These are phyloP conservation scores for Neotragus pygmaeus DNA, from an alignment of 2,113 vertebrate species.

Conservation along the genomic window DNA sequence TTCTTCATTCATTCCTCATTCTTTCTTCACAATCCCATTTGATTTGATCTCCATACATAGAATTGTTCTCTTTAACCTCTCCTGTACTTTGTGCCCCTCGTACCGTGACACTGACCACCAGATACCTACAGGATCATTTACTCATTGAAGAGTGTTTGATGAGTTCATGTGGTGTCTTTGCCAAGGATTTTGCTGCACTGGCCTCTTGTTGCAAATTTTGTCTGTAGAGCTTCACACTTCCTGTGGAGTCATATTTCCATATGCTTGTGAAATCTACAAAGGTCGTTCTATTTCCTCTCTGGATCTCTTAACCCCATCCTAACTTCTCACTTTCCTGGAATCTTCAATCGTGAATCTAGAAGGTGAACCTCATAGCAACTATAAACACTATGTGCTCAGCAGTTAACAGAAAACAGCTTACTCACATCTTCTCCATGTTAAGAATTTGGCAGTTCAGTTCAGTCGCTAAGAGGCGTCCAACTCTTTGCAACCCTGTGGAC, in stretches of 20 bases:
- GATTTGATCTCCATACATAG: neutral
- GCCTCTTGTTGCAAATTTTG: neutral
- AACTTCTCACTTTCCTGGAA: neutral
- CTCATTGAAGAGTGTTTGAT: neutral
- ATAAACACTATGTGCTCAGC: fast-evolving
- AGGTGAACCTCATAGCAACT: fast-evolving
- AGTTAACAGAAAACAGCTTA: too few relatives aligned
- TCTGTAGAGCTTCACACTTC: neutral
- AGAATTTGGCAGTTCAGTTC: neutral
- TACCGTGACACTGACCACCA: fast-evolving
- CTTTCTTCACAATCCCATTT: neutral
- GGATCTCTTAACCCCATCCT: neutral
- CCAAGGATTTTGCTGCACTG: neutral
- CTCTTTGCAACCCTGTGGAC: neutral
- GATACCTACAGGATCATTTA: neutral
- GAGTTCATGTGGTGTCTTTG: neutral
- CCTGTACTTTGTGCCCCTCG: neutral
- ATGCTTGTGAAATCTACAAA: neutral
- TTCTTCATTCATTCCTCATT: neutral
- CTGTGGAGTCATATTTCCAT: neutral
- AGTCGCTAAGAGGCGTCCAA: neutral
- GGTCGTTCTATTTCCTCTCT: neutral
- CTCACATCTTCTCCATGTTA: neutral
- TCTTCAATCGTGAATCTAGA: neutral
- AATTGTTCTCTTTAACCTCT: neutral